Percentiles rank a stretch among this genome's conserved stretches.
phyloP scores from a whole-genome alignment of 2,113 vertebrate species.

The Proteles cristata region DNA sequence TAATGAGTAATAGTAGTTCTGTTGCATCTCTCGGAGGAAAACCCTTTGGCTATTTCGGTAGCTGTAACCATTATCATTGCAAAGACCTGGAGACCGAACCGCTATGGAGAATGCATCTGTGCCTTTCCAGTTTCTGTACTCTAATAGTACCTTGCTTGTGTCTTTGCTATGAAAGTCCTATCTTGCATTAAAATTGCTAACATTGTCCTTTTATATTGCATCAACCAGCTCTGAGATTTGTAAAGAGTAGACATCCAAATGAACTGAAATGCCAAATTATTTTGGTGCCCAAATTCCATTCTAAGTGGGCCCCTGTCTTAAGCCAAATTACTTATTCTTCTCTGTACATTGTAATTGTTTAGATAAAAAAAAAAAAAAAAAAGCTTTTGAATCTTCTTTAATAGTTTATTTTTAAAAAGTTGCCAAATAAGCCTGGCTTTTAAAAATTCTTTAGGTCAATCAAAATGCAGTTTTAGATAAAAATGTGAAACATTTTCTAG shows the following conservation, averaged over 20 bases:
- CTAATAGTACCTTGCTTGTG: neutral
- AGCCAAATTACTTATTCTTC: constrained; percentile 64
- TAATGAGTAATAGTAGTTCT: neutral
- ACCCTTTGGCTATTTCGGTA: neutral
- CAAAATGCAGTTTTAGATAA: constrained; percentile 35
- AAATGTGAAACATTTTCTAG: neutral
- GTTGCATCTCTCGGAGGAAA: neutral
- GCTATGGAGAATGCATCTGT: neutral
- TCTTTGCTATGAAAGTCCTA: neutral
- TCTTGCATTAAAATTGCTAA: neutral
- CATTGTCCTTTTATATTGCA: neutral
- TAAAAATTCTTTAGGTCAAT: neutral
- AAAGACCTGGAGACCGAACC: neutral
- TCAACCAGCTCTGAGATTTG: neutral
- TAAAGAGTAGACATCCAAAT: neutral
- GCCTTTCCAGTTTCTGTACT: neutral
- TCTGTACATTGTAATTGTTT: constrained; percentile 58
- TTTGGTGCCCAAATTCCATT: constrained; percentile 25
- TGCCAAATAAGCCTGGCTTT: constrained; percentile 45
- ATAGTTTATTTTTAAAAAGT: neutral
- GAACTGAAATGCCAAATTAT: neutral
- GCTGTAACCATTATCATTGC: neutral
- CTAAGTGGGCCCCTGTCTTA: constrained; percentile 31
- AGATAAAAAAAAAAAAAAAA: constrained; percentile 69
- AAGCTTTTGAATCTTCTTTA: constrained; percentile 59